Evolutionary conservation across 2,888 invertebrate genomes (phyloP), one percentile per base, ranked within the genome.

Genomic region (Rosalia funebris): DNA sequence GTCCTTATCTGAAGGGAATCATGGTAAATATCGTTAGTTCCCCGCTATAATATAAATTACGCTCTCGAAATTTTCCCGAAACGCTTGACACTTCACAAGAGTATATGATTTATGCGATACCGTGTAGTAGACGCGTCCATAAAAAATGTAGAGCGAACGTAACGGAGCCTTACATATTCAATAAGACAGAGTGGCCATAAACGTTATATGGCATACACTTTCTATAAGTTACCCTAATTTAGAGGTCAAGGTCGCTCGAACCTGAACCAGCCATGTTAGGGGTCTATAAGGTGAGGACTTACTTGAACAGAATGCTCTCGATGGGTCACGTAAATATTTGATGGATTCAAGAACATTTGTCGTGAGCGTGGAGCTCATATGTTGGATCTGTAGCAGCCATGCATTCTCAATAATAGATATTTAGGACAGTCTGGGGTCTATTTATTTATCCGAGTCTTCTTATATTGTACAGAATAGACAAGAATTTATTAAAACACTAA

Each of bases 321-420:
- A 69, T 67, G 65, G 71, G 70, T 70, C 71, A 71, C 68, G 69
- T 74, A 70, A 72, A 74, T 74, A 71, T 71, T 73, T 71, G 67
- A 73, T 71, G 68, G 65, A 68, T 71, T 67, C 67, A 55, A 56
- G 63, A 70, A 65, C 72, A 72, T 71, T 73, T 71, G 72, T 74
- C 70, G 66, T 66, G 66, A 64, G 58, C 65, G 68, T 53, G 57
- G 68, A 71, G 66, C 65, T 73, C 72, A 73, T 73, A 71, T 68
- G 70, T 69, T 67, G 71, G 69, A 68, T 70, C 68, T 67, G 71
- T 63, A 41, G 65, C 60, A 60, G 67, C 73, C 64, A 70, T 73
- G 73, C 64, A 72, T 74, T 69, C 69, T 73, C 71, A 74, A 75
- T 75, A 76, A 74, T 75, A 72, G 71, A 75, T 75, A 73, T 74